A percentile compares a stretch with the other conserved stretches of the same genome.
phyloP scores from a whole-genome alignment of 1,140 invertebrate species.

The Eriosoma lanigerum region DNA sequence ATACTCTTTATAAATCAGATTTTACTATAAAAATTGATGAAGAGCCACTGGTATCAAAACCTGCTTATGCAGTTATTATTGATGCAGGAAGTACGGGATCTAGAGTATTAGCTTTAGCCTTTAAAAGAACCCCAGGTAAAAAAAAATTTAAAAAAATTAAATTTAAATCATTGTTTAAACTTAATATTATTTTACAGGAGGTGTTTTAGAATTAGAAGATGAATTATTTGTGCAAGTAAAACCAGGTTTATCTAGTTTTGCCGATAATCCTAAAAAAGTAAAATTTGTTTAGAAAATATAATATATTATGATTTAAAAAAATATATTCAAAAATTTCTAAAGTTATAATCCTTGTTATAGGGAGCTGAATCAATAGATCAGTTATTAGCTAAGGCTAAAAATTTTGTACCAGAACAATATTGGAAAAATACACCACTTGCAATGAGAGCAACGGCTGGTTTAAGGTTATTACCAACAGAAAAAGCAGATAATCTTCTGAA shows the following conservation, averaged over 20 bases:
- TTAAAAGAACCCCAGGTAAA: slow-evolving; percentile 73
- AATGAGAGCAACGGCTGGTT: slow-evolving; percentile 88
- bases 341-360: slow-evolving; percentile 57
- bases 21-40: background rate
- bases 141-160: slow-evolving; percentile 51
- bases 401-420: slow-evolving; percentile 70
- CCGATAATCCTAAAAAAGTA: slow-evolving; percentile 73
- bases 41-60: background rate
- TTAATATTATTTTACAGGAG: slow-evolving; percentile 61
- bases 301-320: slow-evolving; percentile 25
- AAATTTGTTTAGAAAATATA: slow-evolving; percentile 50
- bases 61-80: slow-evolving; percentile 86
- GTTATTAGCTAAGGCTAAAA: slow-evolving; percentile 75
- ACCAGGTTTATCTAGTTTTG: slow-evolving; percentile 86
- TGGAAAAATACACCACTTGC: slow-evolving; percentile 76
- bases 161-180: background rate
- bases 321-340: background rate
- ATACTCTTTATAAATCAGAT: slow-evolving; percentile 26
- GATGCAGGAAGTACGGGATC: slow-evolving; percentile 96
- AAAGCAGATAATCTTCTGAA: slow-evolving; percentile 77
- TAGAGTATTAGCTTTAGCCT: slow-evolving; percentile 85
- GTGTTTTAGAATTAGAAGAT: slow-evolving; percentile 71
- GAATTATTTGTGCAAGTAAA: slow-evolving; percentile 83
- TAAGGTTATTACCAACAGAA: slow-evolving; percentile 75
- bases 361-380: slow-evolving; percentile 72